phyloP scores from a whole-genome alignment of 2,888 invertebrate species.

The Urechis unicinctus region DNA sequence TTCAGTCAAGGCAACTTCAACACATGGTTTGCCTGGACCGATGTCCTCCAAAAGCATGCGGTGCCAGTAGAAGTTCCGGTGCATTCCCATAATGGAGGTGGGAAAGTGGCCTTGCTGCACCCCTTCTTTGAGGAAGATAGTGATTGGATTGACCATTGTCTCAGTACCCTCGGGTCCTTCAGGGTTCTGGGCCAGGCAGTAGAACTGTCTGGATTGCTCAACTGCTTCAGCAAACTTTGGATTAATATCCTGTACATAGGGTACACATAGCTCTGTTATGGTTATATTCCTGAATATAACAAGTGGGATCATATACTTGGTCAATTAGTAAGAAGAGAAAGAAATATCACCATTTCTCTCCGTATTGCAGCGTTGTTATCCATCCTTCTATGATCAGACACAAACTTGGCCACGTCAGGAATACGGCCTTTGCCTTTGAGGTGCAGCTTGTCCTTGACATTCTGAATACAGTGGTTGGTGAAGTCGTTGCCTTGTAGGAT shows the following conservation, averaged over 20 bases:
- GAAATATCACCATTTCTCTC: constrained; percentile 29
- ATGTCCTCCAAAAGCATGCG: constrained; percentile 25
- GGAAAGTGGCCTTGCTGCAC: constrained; percentile 26
- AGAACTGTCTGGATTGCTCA: constrained; percentile 32
- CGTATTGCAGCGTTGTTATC: constrained; percentile 30
- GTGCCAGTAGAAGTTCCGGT: constrained; percentile 40
- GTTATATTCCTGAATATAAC: too few relatives aligned
- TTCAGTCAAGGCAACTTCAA: constrained; percentile 28
- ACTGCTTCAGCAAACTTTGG: constrained; percentile 27
- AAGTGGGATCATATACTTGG: too few relatives aligned
- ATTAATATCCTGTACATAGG: too few relatives aligned
- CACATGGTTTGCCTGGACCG: constrained; percentile 6
- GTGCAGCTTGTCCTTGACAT: background rate
- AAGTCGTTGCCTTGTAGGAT: constrained; percentile 45
- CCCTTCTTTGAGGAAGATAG: constrained; percentile 24
- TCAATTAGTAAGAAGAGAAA: background rate
- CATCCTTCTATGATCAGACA: constrained; percentile 26
- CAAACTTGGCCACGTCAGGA: constrained; percentile 31
- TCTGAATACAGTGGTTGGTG: constrained; percentile 17
- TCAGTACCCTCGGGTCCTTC: background rate
- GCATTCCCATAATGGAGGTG: constrained; percentile 31
- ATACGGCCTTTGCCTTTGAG: too few relatives aligned
- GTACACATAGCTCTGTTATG: too few relatives aligned
- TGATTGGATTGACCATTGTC: constrained; percentile 11
- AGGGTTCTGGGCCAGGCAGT: constrained; percentile 18